phyloP scores from a whole-genome alignment of 2,888 invertebrate species.

The Pandemis corylana region DNA sequence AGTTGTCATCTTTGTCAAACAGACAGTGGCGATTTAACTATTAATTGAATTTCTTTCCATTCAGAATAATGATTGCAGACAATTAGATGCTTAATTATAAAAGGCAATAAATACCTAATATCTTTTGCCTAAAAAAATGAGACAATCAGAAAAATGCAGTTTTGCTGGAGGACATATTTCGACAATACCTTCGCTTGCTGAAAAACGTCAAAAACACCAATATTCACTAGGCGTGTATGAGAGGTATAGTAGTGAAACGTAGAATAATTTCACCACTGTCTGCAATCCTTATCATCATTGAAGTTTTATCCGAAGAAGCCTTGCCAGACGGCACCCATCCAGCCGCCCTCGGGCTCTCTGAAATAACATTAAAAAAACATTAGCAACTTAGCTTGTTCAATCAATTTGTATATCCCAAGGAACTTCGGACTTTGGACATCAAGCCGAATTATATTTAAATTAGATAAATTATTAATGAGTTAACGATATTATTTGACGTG shows the following conservation, averaged over 20 bases:
- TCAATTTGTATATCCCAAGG: slow-evolving; percentile 13
- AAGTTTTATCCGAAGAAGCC: slow-evolving; percentile 53
- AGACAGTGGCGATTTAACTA: slow-evolving; percentile 2
- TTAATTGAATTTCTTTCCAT: neutral
- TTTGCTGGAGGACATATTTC: no score
- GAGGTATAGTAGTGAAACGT: neutral
- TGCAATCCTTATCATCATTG: neutral
- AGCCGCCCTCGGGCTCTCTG: slow-evolving; percentile 74
- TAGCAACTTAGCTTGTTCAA: slow-evolving; percentile 27
- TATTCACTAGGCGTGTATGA: neutral
- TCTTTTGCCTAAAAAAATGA: no score
- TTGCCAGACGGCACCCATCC: slow-evolving; percentile 69
- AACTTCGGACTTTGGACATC: slow-evolving; percentile 2
- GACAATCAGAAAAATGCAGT: no score
- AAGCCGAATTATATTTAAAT: slow-evolving; percentile 5
- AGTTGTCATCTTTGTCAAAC: neutral
- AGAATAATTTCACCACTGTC: neutral
- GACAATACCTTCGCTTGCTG: no score
- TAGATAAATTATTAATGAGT: neutral
- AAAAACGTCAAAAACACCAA: no score
- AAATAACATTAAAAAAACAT: slow-evolving; percentile 46
- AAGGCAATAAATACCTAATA: no score
- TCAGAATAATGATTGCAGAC: no score
- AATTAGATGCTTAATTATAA: no score
- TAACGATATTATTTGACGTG: neutral